phyloP scores from a whole-genome alignment of 37 sponge, comb jelly and placozoan species.

The Halisarca cf. caerulea region DNA sequence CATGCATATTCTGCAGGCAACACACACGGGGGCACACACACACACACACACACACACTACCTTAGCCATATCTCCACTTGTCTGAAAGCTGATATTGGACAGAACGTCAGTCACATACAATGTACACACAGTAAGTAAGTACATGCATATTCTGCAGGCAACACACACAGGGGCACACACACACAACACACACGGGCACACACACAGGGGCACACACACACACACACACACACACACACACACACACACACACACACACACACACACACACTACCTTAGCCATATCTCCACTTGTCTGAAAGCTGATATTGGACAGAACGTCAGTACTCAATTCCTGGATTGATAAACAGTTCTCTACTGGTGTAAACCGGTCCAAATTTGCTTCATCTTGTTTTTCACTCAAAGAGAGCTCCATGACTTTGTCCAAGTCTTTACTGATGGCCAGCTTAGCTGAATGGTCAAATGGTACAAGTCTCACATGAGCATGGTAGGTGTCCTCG shows the following conservation, averaged over 20 bases:
- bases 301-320: slow-evolving; percentile 49
- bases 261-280: slow-evolving; percentile 26
- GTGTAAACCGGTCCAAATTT: slow-evolving; percentile 51
- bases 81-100: slow-evolving; percentile 55
- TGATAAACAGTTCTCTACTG: slow-evolving; percentile 20
- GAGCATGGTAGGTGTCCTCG: slow-evolving; percentile 57
- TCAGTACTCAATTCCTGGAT: slow-evolving; percentile 59
- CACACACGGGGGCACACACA: neutral
- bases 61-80: slow-evolving; percentile 38
- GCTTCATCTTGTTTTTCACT: slow-evolving; percentile 19
- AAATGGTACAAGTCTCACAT: slow-evolving; percentile 55
- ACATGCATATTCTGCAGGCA: neutral
- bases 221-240: neutral
- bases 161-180: too few species aligned
- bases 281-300: slow-evolving; percentile 41
- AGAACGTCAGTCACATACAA: slow-evolving; percentile 27
- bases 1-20: neutral
- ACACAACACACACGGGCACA: too few species aligned
- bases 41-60: slow-evolving; percentile 6
- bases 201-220: neutral
- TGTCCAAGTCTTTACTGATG: slow-evolving; percentile 34
- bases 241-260: neutral
- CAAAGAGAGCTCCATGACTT: slow-evolving; percentile 22
- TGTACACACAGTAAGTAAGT: neutral
- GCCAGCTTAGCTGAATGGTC: slow-evolving; percentile 37